phyloP scores from a whole-genome alignment of 2,888 invertebrate species.

The Hololepta plana region DNA sequence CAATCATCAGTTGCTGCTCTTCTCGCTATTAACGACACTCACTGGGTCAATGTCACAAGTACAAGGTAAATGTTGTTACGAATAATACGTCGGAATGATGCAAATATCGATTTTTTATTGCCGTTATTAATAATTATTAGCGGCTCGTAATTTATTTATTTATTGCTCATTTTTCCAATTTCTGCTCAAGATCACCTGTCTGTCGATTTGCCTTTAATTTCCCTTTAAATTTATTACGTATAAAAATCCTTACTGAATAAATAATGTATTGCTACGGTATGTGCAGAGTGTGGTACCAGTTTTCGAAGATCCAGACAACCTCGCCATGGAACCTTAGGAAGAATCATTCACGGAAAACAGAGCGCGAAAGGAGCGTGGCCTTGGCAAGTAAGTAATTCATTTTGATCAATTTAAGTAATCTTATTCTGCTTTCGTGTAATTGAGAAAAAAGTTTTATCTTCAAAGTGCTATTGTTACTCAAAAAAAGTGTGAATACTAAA shows the following conservation, averaged over 20 bases:
- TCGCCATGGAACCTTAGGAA: conserved; percentile 30
- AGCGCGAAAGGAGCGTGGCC: conserved; percentile 68
- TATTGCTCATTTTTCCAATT: background rate
- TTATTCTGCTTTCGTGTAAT: no score
- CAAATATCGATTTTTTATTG: background rate
- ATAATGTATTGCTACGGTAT: conserved; percentile 6
- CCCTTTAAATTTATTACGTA: no score
- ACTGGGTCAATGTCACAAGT: conserved; percentile 19
- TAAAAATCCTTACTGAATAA: conserved; percentile 1
- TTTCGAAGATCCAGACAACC: conserved; percentile 42
- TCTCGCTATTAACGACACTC: conserved; percentile 13
- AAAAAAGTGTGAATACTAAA: no score
- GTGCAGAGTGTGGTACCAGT: conserved; percentile 48
- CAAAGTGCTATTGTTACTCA: no score
- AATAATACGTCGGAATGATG: background rate
- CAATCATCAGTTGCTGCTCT: conserved; percentile 16
- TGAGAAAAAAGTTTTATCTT: no score
- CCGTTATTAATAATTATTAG: conserved; percentile 2
- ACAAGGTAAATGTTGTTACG: conserved; percentile 17
- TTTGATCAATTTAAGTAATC: no score
- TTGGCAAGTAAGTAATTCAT: conserved; percentile 51
- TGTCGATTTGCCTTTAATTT: no score
- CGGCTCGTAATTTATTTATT: background rate
- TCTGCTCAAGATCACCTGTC: no score
- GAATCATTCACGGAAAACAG: conserved; percentile 62